Evolutionary conservation across 2,888 invertebrate species (phyloP).

Genomic region (Caenorhabditis imperialis): DNA sequence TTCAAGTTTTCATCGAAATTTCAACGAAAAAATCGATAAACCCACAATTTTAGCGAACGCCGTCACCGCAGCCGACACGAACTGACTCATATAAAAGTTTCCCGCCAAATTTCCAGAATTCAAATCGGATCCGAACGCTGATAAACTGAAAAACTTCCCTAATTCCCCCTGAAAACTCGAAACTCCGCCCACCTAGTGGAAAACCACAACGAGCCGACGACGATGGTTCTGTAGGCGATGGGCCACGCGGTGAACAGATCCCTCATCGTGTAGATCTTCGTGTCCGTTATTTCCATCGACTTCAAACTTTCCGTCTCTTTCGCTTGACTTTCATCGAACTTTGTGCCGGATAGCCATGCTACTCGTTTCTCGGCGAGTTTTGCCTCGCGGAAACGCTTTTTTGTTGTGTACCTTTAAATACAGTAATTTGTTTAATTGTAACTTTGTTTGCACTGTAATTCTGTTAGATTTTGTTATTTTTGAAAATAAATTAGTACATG

Average conservation of each 20-base stretch:
- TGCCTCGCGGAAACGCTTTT: slow-evolving; percentile 46
- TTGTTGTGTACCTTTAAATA: slow-evolving; percentile 39
- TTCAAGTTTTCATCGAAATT: too few relatives aligned
- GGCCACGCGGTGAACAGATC: slow-evolving; percentile 58
- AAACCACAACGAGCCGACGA: slow-evolving; percentile 61
- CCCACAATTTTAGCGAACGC: slow-evolving; percentile 64
- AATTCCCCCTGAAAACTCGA: not conserved
- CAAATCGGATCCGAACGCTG: slow-evolving; percentile 62
- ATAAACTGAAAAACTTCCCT: slow-evolving; percentile 33
- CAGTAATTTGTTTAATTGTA: too few relatives aligned
- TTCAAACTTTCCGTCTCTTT: slow-evolving; percentile 6
- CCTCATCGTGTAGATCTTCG: slow-evolving; percentile 58
- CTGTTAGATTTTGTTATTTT: too few relatives aligned
- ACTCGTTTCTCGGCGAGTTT: slow-evolving; percentile 50
- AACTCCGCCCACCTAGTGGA: slow-evolving; percentile 45
- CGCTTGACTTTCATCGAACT: not conserved
- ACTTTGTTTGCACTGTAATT: too few relatives aligned
- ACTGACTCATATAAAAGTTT: slow-evolving; percentile 63
- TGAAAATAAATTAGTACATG: too few relatives aligned
- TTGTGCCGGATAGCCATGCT: slow-evolving; percentile 28
- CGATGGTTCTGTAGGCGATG: slow-evolving; percentile 53
- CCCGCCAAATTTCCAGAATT: slow-evolving; percentile 64
- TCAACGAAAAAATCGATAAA: too few relatives aligned
- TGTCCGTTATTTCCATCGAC: slow-evolving; percentile 20
- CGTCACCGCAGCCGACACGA: slow-evolving; percentile 58